A percentile compares a stretch with the other conserved stretches of the same genome.
Conservation (phyloP, 2,888 invertebrate species). For the Busseola fusca region DNA sequence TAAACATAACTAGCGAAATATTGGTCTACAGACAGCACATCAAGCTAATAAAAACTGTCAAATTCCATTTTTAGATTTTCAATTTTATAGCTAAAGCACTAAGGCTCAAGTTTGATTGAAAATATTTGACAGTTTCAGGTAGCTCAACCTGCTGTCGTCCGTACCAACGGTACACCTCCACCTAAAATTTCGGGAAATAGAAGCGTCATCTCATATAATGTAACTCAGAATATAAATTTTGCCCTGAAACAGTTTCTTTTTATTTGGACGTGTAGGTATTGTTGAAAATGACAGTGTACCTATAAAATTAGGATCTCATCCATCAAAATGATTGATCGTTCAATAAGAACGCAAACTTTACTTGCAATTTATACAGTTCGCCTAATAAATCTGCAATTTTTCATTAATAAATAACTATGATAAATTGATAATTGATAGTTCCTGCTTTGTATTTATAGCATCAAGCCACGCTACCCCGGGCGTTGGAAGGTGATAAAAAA, state of each 20-base stretch:
- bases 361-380: slow-evolving; percentile 17
- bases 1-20: background rate
- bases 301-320: slow-evolving; percentile 32
- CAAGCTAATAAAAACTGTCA: no score
- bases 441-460: slow-evolving; percentile 41
- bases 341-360: slow-evolving; percentile 26
- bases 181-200: no score
- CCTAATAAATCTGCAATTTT: slow-evolving; percentile 42
- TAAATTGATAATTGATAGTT: slow-evolving; percentile 28
- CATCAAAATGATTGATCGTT: slow-evolving; percentile 42
- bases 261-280: background rate
- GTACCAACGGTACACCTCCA: background rate
- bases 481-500: slow-evolving; percentile 39
- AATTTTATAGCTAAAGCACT: no score
- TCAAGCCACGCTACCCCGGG: slow-evolving; percentile 44
- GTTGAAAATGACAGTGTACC: background rate
- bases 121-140: no score
- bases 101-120: no score
- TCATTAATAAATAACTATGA: slow-evolving; percentile 22
- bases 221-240: background rate
- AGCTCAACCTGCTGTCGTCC: no score
- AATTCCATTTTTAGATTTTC: no score
- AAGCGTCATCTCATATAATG: background rate
- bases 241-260: background rate
- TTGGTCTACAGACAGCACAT: no score